A percentile compares a stretch with the other conserved stretches of the same genome.
Evolutionary conservation across 2,888 invertebrate species (phyloP).

Genomic region (Parnassius apollo): DNA sequence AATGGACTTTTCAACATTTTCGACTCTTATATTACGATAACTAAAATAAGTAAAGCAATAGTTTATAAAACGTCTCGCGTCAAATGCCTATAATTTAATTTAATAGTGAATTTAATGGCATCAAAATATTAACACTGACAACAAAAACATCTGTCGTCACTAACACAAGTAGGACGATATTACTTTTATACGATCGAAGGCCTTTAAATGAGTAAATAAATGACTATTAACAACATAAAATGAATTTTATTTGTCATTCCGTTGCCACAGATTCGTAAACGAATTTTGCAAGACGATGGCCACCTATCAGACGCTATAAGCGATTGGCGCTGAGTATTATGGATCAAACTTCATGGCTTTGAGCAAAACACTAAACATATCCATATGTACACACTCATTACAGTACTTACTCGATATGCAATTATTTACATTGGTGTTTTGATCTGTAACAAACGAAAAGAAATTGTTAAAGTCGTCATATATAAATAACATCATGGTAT

Average conservation of each 20-base stretch:
- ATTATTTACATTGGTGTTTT: conserved; percentile 49
- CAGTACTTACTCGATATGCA: conserved; percentile 42
- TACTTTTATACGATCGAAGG: not conserved
- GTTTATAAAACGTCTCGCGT: too few relatives aligned
- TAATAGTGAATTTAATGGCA: not conserved
- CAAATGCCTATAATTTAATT: too few relatives aligned
- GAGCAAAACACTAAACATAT: conserved; percentile 48
- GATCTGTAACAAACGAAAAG: conserved; percentile 45
- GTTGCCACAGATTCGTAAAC: not conserved
- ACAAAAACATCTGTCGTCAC: not conserved
- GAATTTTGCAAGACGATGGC: too few relatives aligned
- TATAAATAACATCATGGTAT: too few relatives aligned
- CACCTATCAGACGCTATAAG: not conserved
- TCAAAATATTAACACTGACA: not conserved
- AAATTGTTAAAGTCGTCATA: not conserved
- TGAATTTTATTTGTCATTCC: not conserved
- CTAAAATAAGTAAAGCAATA: too few relatives aligned
- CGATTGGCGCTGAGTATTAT: conserved; percentile 46
- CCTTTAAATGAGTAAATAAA: not conserved
- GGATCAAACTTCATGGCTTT: conserved; percentile 39
- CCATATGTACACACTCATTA: conserved; percentile 42
- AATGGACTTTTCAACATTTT: too few relatives aligned
- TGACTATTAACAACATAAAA: conserved; percentile 10
- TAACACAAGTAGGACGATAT: not conserved
- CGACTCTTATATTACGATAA: too few relatives aligned